These are phyloP conservation scores for Entomobrya proxima DNA, from an alignment of 2,888 invertebrate genomes.

Conservation along the genomic window DNA sequence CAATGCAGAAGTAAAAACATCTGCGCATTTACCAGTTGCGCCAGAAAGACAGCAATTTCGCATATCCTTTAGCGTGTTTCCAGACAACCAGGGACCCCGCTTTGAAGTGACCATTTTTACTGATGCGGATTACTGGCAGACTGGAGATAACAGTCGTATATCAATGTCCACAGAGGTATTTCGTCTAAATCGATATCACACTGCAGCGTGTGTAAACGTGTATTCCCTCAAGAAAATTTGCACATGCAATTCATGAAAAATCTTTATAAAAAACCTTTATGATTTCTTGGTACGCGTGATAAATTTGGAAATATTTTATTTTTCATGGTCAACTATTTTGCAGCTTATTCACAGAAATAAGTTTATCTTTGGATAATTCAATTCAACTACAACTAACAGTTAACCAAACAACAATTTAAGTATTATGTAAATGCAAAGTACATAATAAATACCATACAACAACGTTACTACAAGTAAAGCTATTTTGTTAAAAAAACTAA, in stretches of 20 bases:
- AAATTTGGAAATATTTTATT: too few species aligned
- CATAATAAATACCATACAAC: too few species aligned
- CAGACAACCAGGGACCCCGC: neutral
- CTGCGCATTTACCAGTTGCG: neutral
- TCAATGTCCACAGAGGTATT: conserved; percentile 54
- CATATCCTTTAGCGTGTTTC: neutral
- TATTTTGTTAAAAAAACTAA: too few species aligned
- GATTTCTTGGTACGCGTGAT: too few species aligned
- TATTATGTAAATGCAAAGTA: too few species aligned
- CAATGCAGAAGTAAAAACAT: conserved; percentile 11
- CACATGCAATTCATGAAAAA: neutral
- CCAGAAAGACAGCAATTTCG: neutral
- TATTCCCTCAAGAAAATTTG: conserved; percentile 57
- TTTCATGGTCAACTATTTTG: too few species aligned
- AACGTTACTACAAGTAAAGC: too few species aligned
- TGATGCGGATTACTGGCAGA: neutral
- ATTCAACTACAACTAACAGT: too few species aligned
- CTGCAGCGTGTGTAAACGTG: neutral
- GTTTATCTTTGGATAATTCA: too few species aligned
- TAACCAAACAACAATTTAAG: too few species aligned
- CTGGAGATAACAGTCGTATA: neutral
- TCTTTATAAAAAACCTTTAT: neutral
- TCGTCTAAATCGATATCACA: conserved; percentile 19
- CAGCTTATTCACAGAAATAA: too few species aligned
- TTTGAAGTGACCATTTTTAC: conserved; percentile 51